Conservation (phyloP, 2,888 invertebrate species). For the Melieria omissa region DNA sequence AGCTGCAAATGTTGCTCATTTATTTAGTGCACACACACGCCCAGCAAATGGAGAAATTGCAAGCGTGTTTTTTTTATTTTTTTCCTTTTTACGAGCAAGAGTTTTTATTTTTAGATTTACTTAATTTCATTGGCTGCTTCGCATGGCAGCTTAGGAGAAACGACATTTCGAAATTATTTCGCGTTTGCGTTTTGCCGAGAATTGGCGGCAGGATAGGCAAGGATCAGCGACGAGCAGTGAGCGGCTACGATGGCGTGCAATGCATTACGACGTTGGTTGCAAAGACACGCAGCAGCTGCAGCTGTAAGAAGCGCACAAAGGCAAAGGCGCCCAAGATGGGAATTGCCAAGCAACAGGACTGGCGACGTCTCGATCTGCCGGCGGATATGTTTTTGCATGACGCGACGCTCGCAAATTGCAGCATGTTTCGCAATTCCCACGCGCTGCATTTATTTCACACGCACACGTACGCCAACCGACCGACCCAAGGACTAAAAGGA, state of each 20-base stretch:
- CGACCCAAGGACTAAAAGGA: not conserved
- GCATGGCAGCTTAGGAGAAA: slow-evolving; percentile 19
- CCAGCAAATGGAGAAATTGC: slow-evolving; percentile 52
- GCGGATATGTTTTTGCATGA: slow-evolving; percentile 13
- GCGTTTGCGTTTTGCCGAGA: slow-evolving; percentile 21
- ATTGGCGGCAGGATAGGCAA: not conserved
- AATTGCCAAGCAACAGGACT: slow-evolving; percentile 22
- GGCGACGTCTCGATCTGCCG: not conserved
- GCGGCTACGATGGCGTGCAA: slow-evolving; percentile 22
- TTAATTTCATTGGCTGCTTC: not conserved
- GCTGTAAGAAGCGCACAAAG: not conserved
- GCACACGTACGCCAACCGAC: slow-evolving; percentile 3
- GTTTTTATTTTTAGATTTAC: not conserved
- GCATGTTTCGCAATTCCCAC: slow-evolving; percentile 32
- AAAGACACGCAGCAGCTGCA: not conserved
- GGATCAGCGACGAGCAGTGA: slow-evolving; percentile 1
- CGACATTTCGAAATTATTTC: slow-evolving; percentile 36
- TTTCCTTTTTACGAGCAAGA: not conserved
- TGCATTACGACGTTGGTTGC: slow-evolving; percentile 13
- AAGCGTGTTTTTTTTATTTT: slow-evolving; percentile 9
- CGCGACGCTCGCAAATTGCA: slow-evolving; percentile 19
- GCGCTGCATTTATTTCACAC: slow-evolving; percentile 20
- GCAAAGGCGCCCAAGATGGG: not conserved
- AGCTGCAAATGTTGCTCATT: too few relatives aligned
- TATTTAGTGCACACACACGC: slow-evolving; percentile 44